Evolutionary conservation across 1,140 invertebrate species (phyloP), one percentile per base, ranked within the genome.

Genomic region (Cyrtorhinus lividipennis): DNA sequence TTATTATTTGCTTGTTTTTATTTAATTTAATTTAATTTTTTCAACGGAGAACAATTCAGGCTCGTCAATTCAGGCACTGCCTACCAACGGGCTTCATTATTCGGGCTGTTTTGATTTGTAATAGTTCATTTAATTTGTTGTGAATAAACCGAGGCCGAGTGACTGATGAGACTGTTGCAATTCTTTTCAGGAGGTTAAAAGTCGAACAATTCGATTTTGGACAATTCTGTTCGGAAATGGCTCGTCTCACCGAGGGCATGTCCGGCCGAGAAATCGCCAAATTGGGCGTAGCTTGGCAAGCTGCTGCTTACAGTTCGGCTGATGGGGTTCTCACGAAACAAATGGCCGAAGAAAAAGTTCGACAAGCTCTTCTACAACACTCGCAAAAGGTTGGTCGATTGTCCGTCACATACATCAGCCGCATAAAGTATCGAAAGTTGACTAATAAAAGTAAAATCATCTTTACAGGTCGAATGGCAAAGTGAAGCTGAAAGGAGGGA

Each of bases 231-330:
- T 76, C 78, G n/a, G 81, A 88, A 68, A 86, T 99, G 76, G 93
- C 96, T 0, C 69, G 76, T 57, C 77, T 87, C 64, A 93, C 92
- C 1, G 85, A 87, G 13, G 95, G 95, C 67, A 87, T 99, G 81
- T 98, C 95, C 45, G 97, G 96, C 2, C 81, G 97, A 75, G 95
- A 98, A 74, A 87, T 99, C 62, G 90, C 95, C 2, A 98, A 99
- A 74, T 77, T 99, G 63, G 95, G 90, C 15, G 90, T 98, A 1
- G 86, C 92, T 12, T 99, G 96, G 96, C 85, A 96, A 76, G 91
- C 92, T 0, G 84, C 88, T 8, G 95, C 95, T 0, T 99, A 95
- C 76, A 90, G 95, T 0, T 96, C 93, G 0, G 87, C 91, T 68
- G 86, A 96, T 72, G 95, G 95, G 2, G 72, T 93, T 0, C 79